Conservation (phyloP, 2,797 vertebrate genomes). For the Scolopax rusticola region DNA sequence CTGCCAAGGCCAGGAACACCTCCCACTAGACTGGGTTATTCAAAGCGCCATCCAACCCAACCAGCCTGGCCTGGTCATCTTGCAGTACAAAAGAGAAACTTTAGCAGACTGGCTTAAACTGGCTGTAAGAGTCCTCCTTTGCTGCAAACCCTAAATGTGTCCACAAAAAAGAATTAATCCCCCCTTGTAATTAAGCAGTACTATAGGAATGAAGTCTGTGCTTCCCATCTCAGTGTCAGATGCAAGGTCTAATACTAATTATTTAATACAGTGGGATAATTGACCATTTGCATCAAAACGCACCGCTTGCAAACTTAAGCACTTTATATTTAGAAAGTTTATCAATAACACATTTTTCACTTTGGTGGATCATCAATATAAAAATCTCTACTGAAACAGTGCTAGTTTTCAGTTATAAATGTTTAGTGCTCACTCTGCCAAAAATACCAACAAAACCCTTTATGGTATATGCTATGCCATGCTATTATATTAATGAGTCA, state of each 20-base stretch:
- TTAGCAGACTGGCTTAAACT: not conserved
- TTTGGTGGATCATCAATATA: not conserved
- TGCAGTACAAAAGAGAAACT: not conserved
- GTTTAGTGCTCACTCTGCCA: not conserved
- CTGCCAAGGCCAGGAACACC: not conserved
- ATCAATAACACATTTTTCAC: not conserved
- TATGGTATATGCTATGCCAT: not conserved
- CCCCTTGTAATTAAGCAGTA: not conserved
- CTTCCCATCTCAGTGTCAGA: not conserved
- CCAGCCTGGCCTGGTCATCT: not conserved
- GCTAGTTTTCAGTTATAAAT: not conserved
- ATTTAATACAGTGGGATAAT: not conserved
- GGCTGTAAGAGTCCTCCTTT: not conserved
- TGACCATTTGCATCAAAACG: not conserved
- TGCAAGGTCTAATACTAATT: not conserved
- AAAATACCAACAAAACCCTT: not conserved
- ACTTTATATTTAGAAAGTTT: not conserved
- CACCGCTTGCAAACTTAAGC: not conserved
- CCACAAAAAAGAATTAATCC: not conserved
- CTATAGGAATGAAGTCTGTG: not conserved
- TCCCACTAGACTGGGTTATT: not conserved
- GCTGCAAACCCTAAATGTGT: not conserved
- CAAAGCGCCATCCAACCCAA: not conserved
- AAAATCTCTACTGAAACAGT: not conserved
- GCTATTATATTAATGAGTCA: constrained; percentile 52